Percentiles rank a stretch among this genome's conserved stretches.
phyloP scores from a whole-genome alignment of 1,140 invertebrate genomes.

The Drosophila tani region DNA sequence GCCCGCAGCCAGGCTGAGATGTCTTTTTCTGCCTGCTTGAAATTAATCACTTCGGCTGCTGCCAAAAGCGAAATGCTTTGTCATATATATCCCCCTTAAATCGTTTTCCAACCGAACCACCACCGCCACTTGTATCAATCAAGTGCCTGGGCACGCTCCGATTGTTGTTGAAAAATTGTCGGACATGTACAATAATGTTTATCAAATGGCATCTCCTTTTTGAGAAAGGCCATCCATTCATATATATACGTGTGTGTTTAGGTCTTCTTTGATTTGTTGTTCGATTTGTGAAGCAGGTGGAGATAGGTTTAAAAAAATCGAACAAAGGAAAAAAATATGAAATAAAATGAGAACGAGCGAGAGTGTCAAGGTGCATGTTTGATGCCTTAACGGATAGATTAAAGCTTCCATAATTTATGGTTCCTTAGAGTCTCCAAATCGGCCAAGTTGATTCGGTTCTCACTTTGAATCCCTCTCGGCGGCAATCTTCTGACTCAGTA shows the following conservation, averaged over 20 bases:
- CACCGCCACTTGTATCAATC: conserved; percentile 67
- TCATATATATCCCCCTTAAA: conserved; percentile 71
- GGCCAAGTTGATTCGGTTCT: conserved; percentile 12
- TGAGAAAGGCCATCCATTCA: background rate
- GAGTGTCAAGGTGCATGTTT: conserved; percentile 71
- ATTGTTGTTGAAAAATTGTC: conserved; percentile 80
- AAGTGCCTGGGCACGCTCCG: conserved; percentile 67
- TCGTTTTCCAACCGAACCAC: conserved; percentile 38
- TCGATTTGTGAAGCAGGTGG: conserved; percentile 13
- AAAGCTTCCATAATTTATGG: conserved; percentile 71
- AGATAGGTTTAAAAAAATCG: background rate
- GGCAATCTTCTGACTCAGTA: conserved; percentile 17
- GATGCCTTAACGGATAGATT: conserved; percentile 63
- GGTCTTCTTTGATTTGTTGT: conserved; percentile 20
- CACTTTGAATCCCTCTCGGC: background rate
- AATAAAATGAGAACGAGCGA: background rate
- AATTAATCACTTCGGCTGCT: conserved; percentile 75
- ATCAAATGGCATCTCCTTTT: conserved; percentile 72
- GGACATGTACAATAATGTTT: conserved; percentile 82
- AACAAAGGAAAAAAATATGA: conserved; percentile 2
- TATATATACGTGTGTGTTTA: background rate
- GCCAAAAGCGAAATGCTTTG: conserved; percentile 73
- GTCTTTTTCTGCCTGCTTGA: conserved; percentile 31
- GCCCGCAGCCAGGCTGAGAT: background rate
- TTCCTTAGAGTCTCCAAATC: conserved; percentile 5